Evolutionary conservation across 2,113 vertebrate species (phyloP).

Genomic region (Oceanodroma tethys): DNA sequence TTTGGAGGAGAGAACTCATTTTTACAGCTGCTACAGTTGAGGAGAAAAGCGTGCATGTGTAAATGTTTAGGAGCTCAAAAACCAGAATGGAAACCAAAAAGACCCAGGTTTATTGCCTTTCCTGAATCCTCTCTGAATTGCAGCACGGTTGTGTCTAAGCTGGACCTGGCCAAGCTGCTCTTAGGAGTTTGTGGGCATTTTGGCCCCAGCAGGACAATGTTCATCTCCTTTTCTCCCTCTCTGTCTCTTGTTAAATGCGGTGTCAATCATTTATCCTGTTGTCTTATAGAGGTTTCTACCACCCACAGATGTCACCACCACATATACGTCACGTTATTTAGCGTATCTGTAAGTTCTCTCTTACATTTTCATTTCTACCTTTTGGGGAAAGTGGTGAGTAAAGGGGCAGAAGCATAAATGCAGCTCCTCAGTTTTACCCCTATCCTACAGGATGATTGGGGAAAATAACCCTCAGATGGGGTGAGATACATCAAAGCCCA

Average conservation of each 20-base stretch:
- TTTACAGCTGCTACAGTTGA: not conserved
- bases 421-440: not conserved
- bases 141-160: not conserved
- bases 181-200: not conserved
- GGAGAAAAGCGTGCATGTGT: not conserved
- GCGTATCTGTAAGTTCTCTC: not conserved
- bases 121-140: not conserved
- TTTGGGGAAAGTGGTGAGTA: not conserved
- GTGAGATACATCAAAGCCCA: not conserved
- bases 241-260: not conserved
- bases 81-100: not conserved
- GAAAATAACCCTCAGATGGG: not conserved
- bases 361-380: not conserved
- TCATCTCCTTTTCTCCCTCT: not conserved
- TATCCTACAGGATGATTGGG: not conserved
- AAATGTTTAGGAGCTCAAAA: not conserved
- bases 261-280: not conserved
- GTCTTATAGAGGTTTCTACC: not conserved
- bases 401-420: not conserved
- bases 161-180: not conserved
- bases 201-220: not conserved
- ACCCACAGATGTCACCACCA: not conserved
- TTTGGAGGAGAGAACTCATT: not conserved
- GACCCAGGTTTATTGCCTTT: not conserved
- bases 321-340: fast-evolving